Evolutionary conservation across 2,113 vertebrate species (phyloP).

Genomic region (Paracanthobrama guichenoti): DNA sequence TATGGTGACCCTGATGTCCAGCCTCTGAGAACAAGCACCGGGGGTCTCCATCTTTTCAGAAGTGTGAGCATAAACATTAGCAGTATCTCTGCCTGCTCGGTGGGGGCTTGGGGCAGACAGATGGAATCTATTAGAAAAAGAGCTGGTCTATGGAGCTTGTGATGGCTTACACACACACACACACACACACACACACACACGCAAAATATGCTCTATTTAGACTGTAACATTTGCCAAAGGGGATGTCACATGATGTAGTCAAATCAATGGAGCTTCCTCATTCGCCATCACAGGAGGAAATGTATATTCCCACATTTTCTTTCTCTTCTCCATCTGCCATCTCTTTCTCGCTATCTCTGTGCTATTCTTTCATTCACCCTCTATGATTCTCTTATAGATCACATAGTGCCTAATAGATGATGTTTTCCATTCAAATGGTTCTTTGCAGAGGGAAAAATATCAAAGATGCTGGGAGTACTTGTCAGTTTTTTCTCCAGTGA

Average conservation of each 20-base stretch:
- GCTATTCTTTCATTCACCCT: neutral
- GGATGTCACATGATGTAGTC: constrained; percentile 42
- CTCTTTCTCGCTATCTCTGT: neutral
- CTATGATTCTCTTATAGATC: neutral
- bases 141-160: constrained; percentile 48
- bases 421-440: neutral
- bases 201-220: constrained; percentile 43
- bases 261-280: constrained; percentile 48
- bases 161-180: constrained; percentile 25
- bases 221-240: constrained; percentile 45
- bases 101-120: constrained; percentile 54
- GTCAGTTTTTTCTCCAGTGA: neutral
- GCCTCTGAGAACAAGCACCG: constrained; percentile 36
- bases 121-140: constrained; percentile 58
- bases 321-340: constrained; percentile 19
- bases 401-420: neutral
- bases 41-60: constrained; percentile 47
- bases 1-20: constrained; percentile 43
- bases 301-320: constrained; percentile 33
- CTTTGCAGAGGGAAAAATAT: neutral
- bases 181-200: neutral
- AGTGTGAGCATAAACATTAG: constrained; percentile 57
- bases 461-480: neutral
- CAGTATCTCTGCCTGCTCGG: constrained; percentile 51
- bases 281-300: constrained; percentile 32